A percentile compares a stretch with the other conserved stretches of the same genome.
Conservation (phyloP, 2,797 vertebrate genomes). For the Thalassophryne amazonica region DNA sequence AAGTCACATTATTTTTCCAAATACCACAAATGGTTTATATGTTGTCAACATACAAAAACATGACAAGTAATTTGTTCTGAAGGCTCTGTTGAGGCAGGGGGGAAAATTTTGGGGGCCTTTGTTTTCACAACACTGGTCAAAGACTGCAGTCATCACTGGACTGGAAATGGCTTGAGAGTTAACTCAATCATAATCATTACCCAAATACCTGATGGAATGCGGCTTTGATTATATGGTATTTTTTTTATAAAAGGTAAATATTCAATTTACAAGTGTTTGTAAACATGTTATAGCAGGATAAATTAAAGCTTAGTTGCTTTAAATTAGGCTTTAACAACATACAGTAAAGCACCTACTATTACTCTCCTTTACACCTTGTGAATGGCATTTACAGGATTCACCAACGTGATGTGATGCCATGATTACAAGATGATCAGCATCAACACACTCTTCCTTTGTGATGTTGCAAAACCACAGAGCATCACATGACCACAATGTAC, state of each 20-base stretch:
- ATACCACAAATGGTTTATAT: constrained; percentile 38
- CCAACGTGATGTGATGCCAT: constrained; percentile 4
- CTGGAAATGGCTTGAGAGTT: constrained; percentile 1
- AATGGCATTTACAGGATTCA: too few relatives aligned
- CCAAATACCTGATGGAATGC: constrained; percentile 5
- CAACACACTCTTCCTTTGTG: constrained; percentile 12
- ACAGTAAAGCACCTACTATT: neutral
- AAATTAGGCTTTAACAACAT: constrained; percentile 8
- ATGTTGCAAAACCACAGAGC: constrained; percentile 26
- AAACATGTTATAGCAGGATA: too few relatives aligned
- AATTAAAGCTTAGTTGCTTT: too few relatives aligned
- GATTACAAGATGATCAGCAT: too few relatives aligned
- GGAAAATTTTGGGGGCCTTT: constrained; percentile 1
- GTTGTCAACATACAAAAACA: constrained; percentile 18
- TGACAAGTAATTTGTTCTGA: constrained; percentile 12
- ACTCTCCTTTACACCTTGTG: constrained; percentile 15
- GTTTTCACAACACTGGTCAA: constrained; percentile 36
- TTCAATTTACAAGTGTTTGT: constrained; percentile 16
- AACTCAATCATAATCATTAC: neutral
- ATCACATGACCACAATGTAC: constrained; percentile 27
- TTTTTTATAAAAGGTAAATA: constrained; percentile 9
- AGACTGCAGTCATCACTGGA: constrained; percentile 8
- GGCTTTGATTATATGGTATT: constrained; percentile 11
- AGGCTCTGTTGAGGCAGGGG: constrained; percentile 17
- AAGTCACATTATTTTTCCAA: constrained; percentile 8